Evolutionary conservation across 2,888 invertebrate genomes (phyloP).

Genomic region (Tenthredo mesomela): DNA sequence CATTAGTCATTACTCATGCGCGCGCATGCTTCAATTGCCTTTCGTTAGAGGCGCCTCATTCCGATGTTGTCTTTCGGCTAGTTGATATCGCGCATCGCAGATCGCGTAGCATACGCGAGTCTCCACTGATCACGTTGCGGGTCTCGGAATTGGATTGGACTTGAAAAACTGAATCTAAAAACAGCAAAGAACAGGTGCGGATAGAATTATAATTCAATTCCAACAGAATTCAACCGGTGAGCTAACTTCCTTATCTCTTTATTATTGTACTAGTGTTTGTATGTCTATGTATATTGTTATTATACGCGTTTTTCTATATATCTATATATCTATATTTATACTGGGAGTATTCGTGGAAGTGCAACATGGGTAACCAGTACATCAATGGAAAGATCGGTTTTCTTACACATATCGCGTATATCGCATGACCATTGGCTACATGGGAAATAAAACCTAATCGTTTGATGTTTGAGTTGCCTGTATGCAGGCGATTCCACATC

Average conservation of each 20-base stretch:
- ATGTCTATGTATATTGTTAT: neutral
- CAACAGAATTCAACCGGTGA: neutral
- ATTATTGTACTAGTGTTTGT: neutral
- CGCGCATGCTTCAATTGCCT: neutral
- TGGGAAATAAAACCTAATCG: too few relatives aligned
- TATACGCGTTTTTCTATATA: neutral
- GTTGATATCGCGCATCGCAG: slow-evolving; percentile 14
- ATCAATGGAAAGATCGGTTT: too few relatives aligned
- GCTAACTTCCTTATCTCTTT: neutral
- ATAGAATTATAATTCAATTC: neutral
- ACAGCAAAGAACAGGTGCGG: neutral
- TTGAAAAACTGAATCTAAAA: neutral
- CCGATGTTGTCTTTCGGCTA: neutral
- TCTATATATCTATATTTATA: too few relatives aligned
- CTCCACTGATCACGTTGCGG: neutral
- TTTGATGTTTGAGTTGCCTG: too few relatives aligned
- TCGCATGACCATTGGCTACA: too few relatives aligned
- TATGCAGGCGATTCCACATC: too few relatives aligned
- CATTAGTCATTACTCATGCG: neutral
- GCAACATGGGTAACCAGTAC: too few relatives aligned
- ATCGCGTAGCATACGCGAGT: neutral
- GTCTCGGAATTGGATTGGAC: neutral
- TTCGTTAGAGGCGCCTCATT: slow-evolving; percentile 1
- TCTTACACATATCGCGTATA: too few relatives aligned
- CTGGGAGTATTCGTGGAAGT: too few relatives aligned